A percentile compares a stretch with the other conserved stretches of the same genome.
Evolutionary conservation across 2,113 vertebrate species (phyloP).

Genomic region (Anser brachyrhynchus): DNA sequence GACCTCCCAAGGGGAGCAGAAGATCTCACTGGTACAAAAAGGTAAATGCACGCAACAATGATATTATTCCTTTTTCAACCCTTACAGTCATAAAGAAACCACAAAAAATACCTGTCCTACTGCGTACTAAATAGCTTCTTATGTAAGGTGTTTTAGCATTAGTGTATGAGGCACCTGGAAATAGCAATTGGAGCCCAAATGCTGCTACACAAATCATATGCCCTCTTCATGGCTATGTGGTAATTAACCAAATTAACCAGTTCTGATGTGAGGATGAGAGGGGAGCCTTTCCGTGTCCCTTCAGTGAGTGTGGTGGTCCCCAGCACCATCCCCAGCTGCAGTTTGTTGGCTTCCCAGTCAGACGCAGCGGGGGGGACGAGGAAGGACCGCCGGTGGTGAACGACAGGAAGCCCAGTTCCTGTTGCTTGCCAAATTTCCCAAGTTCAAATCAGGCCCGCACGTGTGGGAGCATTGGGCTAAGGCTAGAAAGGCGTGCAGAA

Average conservation of each 20-base stretch:
- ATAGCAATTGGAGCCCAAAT: neutral
- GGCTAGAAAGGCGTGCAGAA: neutral
- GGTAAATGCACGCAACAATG: neutral
- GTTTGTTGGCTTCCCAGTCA: neutral
- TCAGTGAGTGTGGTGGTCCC: neutral
- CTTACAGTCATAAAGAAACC: neutral
- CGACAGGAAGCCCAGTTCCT: neutral
- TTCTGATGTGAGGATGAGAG: neutral
- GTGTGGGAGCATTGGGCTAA: rapidly evolving
- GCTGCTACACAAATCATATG: neutral
- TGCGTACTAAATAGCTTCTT: neutral
- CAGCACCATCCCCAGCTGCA: neutral
- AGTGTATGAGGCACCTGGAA: neutral
- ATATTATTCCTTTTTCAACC: neutral
- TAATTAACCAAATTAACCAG: neutral
- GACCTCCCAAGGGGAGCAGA: neutral
- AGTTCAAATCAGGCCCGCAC: neutral
- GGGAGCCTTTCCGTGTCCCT: neutral
- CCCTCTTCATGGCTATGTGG: neutral
- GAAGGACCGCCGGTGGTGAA: neutral
- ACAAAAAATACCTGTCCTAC: neutral
- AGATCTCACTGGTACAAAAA: neutral
- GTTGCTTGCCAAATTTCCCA: neutral
- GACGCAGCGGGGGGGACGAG: rapidly evolving
- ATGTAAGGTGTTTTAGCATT: neutral